Base-by-base conservation (phyloP, 2,113 vertebrate genomes). In the Ancistrus triradiatus region DNA sequence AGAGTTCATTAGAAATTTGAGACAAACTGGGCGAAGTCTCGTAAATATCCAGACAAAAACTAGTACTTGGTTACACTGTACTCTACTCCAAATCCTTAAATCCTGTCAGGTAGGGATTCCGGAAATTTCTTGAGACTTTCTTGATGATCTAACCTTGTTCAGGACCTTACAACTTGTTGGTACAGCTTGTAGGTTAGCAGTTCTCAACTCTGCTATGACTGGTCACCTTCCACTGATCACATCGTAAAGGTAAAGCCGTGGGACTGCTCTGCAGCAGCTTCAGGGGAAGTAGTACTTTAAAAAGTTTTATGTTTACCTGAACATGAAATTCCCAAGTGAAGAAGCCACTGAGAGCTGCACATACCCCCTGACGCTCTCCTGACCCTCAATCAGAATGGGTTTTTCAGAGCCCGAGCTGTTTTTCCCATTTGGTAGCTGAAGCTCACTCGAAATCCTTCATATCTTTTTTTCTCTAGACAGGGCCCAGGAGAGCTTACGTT, bases 371-470 rank as follows among this genome's bases (percentile, higher is more conserved):
- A 18, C 42, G 38, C 49, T 49, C 28, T 7, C 27, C 33, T 52
- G 55, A 64, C 51, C 52, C 40, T 73, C 56, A 53, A 21, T 68
- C 53, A 64, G 19, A 24, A 55, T 63, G 44, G 15, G 15, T 61
- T 57, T 67, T 58, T 31, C 63, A 57, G 59, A 59, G 53, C 61
- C 38, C 43, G 58, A 50, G 13, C 57, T 74, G 68, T 18, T 63
- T 69, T 72, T 58, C 14, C 15, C 24, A 67, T 70, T 52, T 43
- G 57, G 66, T 71, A 71, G 35, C 46, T 51, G 49, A 60, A 17
- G 5, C 61, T 28, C 35, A 31, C 22, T 18, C 33, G 11, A 49
- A 56, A 61, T 67, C 51, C 17, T 22, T 2, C 37, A 21, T 44
- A 27, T 72, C 50, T 62, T 33, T 18, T 38, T 31, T 31, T n/a